These are phyloP conservation scores for Podarcis lilfordi DNA, from an alignment of 2,797 vertebrate genomes.

Conservation along the genomic window DNA sequence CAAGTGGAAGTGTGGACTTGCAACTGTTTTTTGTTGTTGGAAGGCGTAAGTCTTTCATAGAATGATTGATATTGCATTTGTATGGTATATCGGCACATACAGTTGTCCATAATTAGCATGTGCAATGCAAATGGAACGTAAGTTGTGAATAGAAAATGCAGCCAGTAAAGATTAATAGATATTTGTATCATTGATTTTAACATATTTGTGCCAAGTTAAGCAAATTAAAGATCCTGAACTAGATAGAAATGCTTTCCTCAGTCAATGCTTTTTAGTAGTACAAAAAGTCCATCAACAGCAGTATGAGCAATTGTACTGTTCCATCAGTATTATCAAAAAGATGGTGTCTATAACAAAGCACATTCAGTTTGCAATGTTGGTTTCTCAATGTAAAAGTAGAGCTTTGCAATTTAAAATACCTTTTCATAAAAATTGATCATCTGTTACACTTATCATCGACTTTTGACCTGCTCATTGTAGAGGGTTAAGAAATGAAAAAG, in stretches of 20 bases:
- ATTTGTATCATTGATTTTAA: background rate
- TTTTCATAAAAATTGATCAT: conserved; percentile 58
- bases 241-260: background rate
- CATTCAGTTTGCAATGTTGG: conserved; percentile 42
- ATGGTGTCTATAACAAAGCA: background rate
- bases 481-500: conserved; percentile 61
- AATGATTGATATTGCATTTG: too few species aligned
- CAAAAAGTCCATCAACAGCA: background rate
- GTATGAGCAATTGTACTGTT: background rate
- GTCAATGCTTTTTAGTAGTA: background rate
- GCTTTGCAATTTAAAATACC: conserved; percentile 51
- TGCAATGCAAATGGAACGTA: background rate
- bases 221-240: background rate
- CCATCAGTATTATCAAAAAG: background rate
- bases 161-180: background rate
- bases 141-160: too few species aligned
- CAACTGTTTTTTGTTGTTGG: too few species aligned
- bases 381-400: conserved; percentile 49
- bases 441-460: conserved; percentile 55
- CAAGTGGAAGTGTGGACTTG: too few species aligned
- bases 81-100: background rate
- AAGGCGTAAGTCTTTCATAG: background rate
- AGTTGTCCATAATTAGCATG: background rate
- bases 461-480: conserved; percentile 70
- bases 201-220: background rate